phyloP scores from a whole-genome alignment of 2,888 invertebrate genomes.

The Dysmachus trigonus region DNA sequence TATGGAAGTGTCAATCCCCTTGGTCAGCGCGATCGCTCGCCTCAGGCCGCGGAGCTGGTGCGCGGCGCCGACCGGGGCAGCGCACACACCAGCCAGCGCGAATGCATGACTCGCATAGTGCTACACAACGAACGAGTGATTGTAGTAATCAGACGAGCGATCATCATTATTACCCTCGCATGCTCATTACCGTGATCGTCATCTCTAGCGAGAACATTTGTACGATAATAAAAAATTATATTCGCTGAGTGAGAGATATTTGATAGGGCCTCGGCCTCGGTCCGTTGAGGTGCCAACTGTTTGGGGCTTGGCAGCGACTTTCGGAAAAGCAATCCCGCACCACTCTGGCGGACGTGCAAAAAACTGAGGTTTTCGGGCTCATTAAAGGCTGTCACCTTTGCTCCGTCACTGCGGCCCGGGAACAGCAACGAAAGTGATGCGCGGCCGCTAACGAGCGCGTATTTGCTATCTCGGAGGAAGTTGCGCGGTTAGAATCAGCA shows the following conservation, averaged over 20 bases:
- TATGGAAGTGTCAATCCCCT: constrained; percentile 37
- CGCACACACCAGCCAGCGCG: neutral
- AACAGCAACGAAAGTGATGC: neutral
- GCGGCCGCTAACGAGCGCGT: neutral
- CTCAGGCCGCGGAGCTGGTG: neutral
- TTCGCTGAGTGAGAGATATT: constrained; percentile 11
- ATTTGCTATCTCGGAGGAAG: neutral
- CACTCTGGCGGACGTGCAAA: neutral
- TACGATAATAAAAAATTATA: neutral
- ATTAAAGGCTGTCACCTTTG: neutral
- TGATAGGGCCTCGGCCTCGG: neutral
- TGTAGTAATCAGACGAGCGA: constrained; percentile 4
- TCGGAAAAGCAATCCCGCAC: neutral
- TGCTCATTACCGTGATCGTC: constrained; percentile 24
- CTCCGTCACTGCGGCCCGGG: neutral
- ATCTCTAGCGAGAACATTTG: constrained; percentile 8
- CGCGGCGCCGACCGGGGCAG: neutral
- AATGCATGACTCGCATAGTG: neutral
- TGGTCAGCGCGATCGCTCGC: neutral
- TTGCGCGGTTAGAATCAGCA: neutral
- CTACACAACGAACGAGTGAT: neutral
- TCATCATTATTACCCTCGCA: constrained; percentile 31
- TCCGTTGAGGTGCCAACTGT: neutral
- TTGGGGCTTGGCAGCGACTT: neutral
- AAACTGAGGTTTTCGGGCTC: neutral